Evolutionary conservation across 2,888 invertebrate genomes (phyloP), one percentile per base, ranked within the genome.

Genomic region (Drosophila mettleri): DNA sequence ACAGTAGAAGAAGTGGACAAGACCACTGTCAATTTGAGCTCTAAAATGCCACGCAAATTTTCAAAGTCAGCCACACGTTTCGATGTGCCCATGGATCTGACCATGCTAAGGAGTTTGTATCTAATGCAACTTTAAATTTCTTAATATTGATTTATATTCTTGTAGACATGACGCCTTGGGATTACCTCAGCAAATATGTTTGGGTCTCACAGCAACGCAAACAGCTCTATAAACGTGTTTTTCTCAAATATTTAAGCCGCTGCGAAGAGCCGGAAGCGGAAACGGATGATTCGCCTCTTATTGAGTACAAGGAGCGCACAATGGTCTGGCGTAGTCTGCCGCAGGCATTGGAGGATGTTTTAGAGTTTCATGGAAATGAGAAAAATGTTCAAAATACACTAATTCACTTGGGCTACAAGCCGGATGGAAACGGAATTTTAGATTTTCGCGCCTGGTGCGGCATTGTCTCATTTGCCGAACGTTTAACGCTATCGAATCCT

Each of bases 381-480:
- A 34, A 77, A 14, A 91, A 91, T 71, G 91, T 92, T 3, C 60
- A 72, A 2, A 82, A 86, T 49, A 83, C 92, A 3, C 69, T 90
- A 1, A 64, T 73, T 2, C 59, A 90, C n/a, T 61, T 92, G 22
- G 77, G 82, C 5, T 82, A 91, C 27, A 80, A 68, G 22, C 29
- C 12, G 55, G 77, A 74, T 8, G 58, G 84, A 95, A 49, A 60
- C 64, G 63, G 94, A 94, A 87, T 95, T 45, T 65, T 91, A 31
- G 94, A 95, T 85, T 97, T 96, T 90, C 94, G 96, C 22, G 94
- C 94, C 0, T 97, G 96, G 95, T 96, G 96, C 85, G 96, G 97
- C 0, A 92, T 97, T 36, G 95, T 96, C 74, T 96, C 96, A 0
- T 93, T 96, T 57, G 95, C 95, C 71, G 97, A 97, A 90, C 93